Evolutionary conservation across 2,888 invertebrate species (phyloP), one percentile per base, ranked within the genome.

Genomic region (Nezara viridula): DNA sequence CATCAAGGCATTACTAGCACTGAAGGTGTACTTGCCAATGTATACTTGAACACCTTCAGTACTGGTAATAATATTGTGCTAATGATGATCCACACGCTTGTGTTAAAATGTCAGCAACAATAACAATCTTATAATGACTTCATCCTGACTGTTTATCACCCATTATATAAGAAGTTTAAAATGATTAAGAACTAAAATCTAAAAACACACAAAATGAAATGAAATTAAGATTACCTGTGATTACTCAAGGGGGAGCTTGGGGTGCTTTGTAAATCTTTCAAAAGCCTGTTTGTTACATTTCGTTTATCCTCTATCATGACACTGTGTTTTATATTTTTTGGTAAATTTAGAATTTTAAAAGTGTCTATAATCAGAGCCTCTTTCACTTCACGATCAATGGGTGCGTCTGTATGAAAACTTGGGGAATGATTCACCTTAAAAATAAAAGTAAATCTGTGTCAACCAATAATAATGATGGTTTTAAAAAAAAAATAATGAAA

Each of bases 351-450:
- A 94, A 97, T 95, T 0, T 95, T 94, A 91, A 97, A 95, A 47
- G 97, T 97, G 92, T 97, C 97, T 4, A 94, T 94, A 85, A 97
- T 93, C 24, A 98, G 93, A 0, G 95, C 94, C 92, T 97, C 96
- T 92, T 98, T 98, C 60, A 98, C 96, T 92, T 97, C 97, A 90
- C 95, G 94, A 93, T 98, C 98, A 86, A 98, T 94, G 90, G 95
- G 95, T 2, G 98, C 96, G 92, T 98, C 97, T 21, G 97, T 98
- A 93, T 98, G 97, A 92, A 98, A 98, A 93, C 98, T 98, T 0
- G 98, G 98, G 19, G 98, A 98, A 93, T 98, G 98, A 93, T 98
- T 98, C 12, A 97, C 97, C 96, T 96, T 91, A 10, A 91, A 89
- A 52, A 86, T 90, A 73, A 44, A 24, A 10, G 5, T 47, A 6